phyloP scores from a whole-genome alignment of 1,140 invertebrate species.

The Colletes gigas region DNA sequence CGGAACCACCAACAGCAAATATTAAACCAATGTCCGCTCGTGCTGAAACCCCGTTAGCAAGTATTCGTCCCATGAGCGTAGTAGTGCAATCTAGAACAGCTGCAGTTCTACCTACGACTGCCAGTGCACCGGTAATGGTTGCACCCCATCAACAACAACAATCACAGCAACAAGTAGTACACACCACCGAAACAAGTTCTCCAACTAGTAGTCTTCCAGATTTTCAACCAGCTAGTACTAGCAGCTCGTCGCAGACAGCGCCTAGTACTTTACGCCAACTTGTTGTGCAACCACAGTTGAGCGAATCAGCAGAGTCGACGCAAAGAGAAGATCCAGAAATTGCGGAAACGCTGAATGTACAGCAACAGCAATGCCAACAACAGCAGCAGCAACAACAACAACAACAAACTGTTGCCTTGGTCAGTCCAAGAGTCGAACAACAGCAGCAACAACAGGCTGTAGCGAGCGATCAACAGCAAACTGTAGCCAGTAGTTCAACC shows the following conservation, averaged over 20 bases:
- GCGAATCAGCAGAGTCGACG: slow-evolving; percentile 78
- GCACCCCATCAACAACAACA: slow-evolving; percentile 82
- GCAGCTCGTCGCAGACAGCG: slow-evolving; percentile 70
- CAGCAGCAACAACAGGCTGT: slow-evolving; percentile 77
- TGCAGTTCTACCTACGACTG: slow-evolving; percentile 89
- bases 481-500: slow-evolving; percentile 82
- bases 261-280: slow-evolving; percentile 72
- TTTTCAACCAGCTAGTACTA: slow-evolving; percentile 79
- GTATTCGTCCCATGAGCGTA: slow-evolving; percentile 95
- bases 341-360: slow-evolving; percentile 68
- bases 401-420: slow-evolving; percentile 87
- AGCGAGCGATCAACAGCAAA: slow-evolving; percentile 82
- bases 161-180: slow-evolving; percentile 77
- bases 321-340: slow-evolving; percentile 80
- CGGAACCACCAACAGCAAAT: slow-evolving; percentile 93
- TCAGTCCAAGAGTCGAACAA: slow-evolving; percentile 87
- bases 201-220: slow-evolving; percentile 82
- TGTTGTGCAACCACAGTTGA: slow-evolving; percentile 76
- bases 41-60: slow-evolving; percentile 91
- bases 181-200: slow-evolving; percentile 81
- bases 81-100: slow-evolving; percentile 87
- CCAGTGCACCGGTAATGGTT: slow-evolving; percentile 82
- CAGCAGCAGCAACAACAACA: slow-evolving; percentile 76
- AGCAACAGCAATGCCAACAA: slow-evolving; percentile 71
- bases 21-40: slow-evolving; percentile 95